Percentiles rank a stretch among this genome's conserved stretches.
phyloP scores from a whole-genome alignment of 2,888 invertebrate species.

The Calameuta filiformis region DNA sequence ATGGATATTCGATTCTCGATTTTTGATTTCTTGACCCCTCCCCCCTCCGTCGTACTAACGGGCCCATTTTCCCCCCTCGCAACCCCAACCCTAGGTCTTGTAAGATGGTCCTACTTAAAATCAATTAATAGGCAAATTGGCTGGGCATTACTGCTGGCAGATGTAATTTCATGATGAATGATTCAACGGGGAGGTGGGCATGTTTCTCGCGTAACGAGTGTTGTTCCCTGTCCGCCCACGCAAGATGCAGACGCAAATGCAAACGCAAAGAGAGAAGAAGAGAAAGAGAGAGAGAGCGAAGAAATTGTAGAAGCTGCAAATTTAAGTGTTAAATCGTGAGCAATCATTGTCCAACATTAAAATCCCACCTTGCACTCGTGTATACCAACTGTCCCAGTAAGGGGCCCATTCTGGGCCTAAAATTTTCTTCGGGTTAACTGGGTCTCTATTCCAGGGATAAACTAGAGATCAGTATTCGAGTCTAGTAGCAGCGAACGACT shows the following conservation, averaged over 20 bases:
- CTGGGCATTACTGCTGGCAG: constrained; percentile 35
- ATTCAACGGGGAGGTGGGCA: constrained; percentile 11
- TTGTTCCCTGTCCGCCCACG: constrained; percentile 40
- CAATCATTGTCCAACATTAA: too few species aligned
- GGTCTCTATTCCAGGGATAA: too few species aligned
- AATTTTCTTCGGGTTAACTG: too few species aligned
- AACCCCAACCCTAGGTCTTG: not conserved
- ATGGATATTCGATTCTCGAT: constrained; percentile 10
- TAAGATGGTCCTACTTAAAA: constrained; percentile 30
- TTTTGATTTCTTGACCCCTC: constrained; percentile 11
- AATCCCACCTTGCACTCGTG: too few species aligned
- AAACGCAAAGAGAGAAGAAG: too few species aligned
- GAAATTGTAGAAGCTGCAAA: constrained; percentile 12
- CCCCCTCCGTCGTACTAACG: not conserved
- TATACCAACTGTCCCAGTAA: too few species aligned
- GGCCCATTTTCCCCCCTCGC: not conserved
- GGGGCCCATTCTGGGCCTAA: too few species aligned
- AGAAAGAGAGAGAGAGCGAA: not conserved
- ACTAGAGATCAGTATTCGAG: too few species aligned
- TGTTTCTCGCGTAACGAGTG: constrained; percentile 31
- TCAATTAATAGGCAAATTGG: constrained; percentile 52
- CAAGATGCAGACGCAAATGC: constrained; percentile 15
- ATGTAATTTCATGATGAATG: constrained; percentile 24
- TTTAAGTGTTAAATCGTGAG: not conserved
- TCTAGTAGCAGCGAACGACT: too few species aligned